Evolutionary conservation across 2,888 invertebrate species (phyloP), one percentile per base, ranked within the genome.

Genomic region (Drosophila nr. medialis): DNA sequence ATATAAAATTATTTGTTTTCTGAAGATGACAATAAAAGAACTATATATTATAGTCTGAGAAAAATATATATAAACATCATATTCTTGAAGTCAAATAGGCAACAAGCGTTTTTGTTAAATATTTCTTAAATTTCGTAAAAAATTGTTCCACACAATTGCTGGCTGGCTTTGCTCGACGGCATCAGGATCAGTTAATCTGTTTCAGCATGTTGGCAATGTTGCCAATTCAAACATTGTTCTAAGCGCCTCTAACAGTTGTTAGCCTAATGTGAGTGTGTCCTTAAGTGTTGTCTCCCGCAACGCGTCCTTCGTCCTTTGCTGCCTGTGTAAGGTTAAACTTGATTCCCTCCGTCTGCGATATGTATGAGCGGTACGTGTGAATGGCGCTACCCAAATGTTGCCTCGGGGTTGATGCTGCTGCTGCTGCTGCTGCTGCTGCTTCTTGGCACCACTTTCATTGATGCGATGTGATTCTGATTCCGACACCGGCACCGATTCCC

Each of bases 321-420:
- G 58, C 42, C n/a, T 24, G 40, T 40, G 38, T 55, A 55, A 68
- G 69, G 67, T 69, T 58, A 67, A 38, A 49, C 51, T 68, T n/a
- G 48, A 36, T 62, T 73, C 55, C 68, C 40, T 45, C 10, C 38
- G 40, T 36, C 59, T 50, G 32, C 21, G 38, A 72, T 85, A 77
- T 73, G 80, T 86, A 89, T 84, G 91, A 77, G 81, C 48, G 81
- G 48, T 83, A 89, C 89, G 89, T 89, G 89, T 77, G 73, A 89
- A 89, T 91, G 78, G 86, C 75, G 30, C 34, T 58, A 40, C 50
- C 81, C 84, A 80, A 87, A 75, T 86, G 83, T 59, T 83, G 77
- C 73, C 80, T 27, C 11, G 21, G 7, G 40, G 50, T 40, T 62
- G 48, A 18, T 40, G n/a, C 36, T 71, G 48, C 48, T 54, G n/a